Base-by-base conservation (phyloP, 2,888 invertebrate genomes). In the Phyto melanocephala region DNA sequence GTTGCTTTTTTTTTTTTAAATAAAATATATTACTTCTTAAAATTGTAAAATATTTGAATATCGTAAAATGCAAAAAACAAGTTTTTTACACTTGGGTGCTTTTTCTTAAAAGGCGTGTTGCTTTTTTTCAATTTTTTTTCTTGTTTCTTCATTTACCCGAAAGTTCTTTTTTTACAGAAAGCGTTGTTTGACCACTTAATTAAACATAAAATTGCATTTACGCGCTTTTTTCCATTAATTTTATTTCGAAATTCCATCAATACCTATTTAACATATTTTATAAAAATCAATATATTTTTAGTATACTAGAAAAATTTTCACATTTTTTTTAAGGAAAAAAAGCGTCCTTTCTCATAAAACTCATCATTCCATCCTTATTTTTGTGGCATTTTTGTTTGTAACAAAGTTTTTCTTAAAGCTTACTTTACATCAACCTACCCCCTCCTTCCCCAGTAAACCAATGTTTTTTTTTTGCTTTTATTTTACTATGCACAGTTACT, bases 171-270 rank as follows among this genome's bases (percentile, higher is more conserved):
- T 62, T 45, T 7, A 22, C n/a, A 50, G 28, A 70, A 63, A 45
- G 78, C 88, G 87, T 88, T 86, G 88, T 86, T 88, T 88, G 86
- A 88, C 87, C 86, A 87, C 88, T 87, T 88, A 87, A 7, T 28
- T 28, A 5, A 28, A 3, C 28, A 5, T 28, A 28, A 28, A 28
- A 28, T 28, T 47, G 37, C 11, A 50, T 68, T 76, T 87, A 85
- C 87, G 88, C 88, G 87, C 84, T 85, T 86, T 86, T 87, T 86
- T 50, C 6, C 6, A n/a, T n/a, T n/a, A n/a, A n/a, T n/a, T n/a
- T n/a, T n/a, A n/a, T n/a, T n/a, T n/a, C n/a, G n/a, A n/a, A n/a
- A n/a, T n/a, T n/a, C n/a, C n/a, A n/a, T n/a, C n/a, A n/a, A n/a
- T n/a, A n/a, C n/a, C n/a, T n/a, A n/a, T 47, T 17, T 20, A 20